Evolutionary conservation across 2,797 vertebrate species (phyloP).

Genomic region (Perodicticus potto): DNA sequence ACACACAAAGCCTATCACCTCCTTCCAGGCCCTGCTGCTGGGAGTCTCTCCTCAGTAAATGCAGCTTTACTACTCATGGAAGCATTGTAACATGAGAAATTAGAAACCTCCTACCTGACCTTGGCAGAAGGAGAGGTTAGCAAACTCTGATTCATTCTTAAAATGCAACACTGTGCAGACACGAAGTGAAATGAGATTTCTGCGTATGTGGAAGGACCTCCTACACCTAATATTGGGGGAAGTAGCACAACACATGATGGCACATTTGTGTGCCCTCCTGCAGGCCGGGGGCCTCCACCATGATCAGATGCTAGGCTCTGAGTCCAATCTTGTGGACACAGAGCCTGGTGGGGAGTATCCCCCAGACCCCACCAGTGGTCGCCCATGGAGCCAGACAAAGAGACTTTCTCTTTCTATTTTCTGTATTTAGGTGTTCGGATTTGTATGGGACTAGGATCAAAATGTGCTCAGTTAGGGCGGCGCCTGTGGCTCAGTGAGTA

Average conservation of each 20-base stretch:
- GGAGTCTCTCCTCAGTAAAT: neutral
- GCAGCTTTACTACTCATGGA: rapidly evolving
- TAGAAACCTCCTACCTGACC: neutral
- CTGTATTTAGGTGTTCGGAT: rapidly evolving
- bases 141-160: neutral
- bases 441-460: no score
- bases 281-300: no score
- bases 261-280: no score
- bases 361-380: rapidly evolving
- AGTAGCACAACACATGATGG: neutral
- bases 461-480: no score
- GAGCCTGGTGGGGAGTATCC: rapidly evolving
- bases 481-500: no score
- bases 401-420: neutral
- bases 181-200: neutral
- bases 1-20: rapidly evolving
- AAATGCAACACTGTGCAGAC: neutral
- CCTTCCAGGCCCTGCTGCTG: no score
- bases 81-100: neutral
- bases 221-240: no score
- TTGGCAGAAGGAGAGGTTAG: no score
- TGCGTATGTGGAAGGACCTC: neutral
- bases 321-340: neutral
- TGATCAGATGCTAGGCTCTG: no score
- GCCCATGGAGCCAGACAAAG: no score